Conservation (phyloP, 2,113 vertebrate genomes). For the Callopanchax toddi region DNA sequence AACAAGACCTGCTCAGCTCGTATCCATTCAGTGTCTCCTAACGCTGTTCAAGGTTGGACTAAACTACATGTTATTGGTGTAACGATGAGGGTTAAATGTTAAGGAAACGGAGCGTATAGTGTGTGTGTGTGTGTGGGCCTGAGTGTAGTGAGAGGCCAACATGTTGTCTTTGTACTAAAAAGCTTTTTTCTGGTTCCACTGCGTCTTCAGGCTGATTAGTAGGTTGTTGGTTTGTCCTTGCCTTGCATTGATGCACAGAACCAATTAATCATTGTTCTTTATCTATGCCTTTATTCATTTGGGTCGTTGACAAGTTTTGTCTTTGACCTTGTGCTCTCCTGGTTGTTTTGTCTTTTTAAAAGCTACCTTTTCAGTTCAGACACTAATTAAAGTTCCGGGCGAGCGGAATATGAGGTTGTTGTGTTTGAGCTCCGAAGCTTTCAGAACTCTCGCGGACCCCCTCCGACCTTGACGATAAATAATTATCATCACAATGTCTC, state of each 20-base stretch:
- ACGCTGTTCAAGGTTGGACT: slow-evolving; percentile 39
- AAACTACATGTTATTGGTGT: slow-evolving; percentile 12
- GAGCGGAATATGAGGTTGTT: not conserved
- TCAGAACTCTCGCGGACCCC: slow-evolving; percentile 19
- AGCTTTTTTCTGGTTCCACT: slow-evolving; percentile 19
- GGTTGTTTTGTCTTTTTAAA: slow-evolving; percentile 2
- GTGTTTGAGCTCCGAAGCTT: slow-evolving; percentile 39
- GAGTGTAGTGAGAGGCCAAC: slow-evolving; percentile 15
- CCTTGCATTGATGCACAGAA: slow-evolving; percentile 48
- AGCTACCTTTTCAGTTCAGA: slow-evolving; percentile 16
- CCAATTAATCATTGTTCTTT: slow-evolving; percentile 73
- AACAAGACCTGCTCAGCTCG: slow-evolving; percentile 48
- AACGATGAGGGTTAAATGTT: slow-evolving; percentile 25
- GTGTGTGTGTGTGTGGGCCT: not conserved
- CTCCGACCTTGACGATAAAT: slow-evolving; percentile 65
- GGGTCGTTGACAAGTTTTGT: slow-evolving; percentile 35
- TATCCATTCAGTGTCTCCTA: slow-evolving; percentile 49
- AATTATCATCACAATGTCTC: slow-evolving; percentile 66
- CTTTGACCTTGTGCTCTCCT: slow-evolving; percentile 59
- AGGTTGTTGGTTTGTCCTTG: slow-evolving; percentile 55
- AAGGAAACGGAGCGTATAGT: not conserved
- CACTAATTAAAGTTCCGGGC: slow-evolving; percentile 19
- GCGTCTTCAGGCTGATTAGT: slow-evolving; percentile 48
- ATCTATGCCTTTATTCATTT: slow-evolving; percentile 68
- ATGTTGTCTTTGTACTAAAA: slow-evolving; percentile 30